Base-by-base conservation (phyloP, 1,140 invertebrate genomes). In the Bombus waltoni region DNA sequence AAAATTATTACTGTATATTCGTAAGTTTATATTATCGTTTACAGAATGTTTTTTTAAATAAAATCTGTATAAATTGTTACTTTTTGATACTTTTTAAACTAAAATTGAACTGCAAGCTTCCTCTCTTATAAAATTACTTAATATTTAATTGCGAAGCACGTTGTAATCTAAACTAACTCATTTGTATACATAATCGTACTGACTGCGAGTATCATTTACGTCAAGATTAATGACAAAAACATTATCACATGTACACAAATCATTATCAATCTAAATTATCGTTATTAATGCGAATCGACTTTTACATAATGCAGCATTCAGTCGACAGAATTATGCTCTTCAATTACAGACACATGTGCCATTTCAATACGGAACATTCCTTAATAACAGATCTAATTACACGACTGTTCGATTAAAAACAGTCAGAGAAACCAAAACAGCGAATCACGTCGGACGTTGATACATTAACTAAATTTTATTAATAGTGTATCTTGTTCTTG, bases 281-380 rank as follows among this genome's bases (percentile, higher is more conserved):
- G 32, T 75, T 81, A 81, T 65, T 32, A 59, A 72, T 42, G 38
- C n/a, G 74, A 68, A 68, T 70, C 57, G 72, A 83, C 72, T 18
- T 78, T 76, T 76, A 35, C 44, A 35, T 44, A 66, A 38, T 81
- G 76, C 74, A 65, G 47, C 1, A 5, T 53, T 53, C 18, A 22
- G 44, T 28, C 57, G n/a, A 44, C 57, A 53, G 38, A 72, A 85
- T 75, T 38, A 42, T 42, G 76, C 38, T 62, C 68, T 65, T 70
- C 81, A 75, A 88, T 84, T 88, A 85, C 28, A 77, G 57, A 65
- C 62, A 70, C 59, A 71, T 59, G 32, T 68, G 32, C 72, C 62
- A 22, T 62, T 32, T 15, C 40, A 4, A 22, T 9, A 59, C 6
- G 32, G 13, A 74, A 38, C 40, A 38, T 44, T 74, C 38, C 53